These are phyloP conservation scores for Ophioninae sp. DNA, from an alignment of 2,888 invertebrate species.

Conservation along the genomic window DNA sequence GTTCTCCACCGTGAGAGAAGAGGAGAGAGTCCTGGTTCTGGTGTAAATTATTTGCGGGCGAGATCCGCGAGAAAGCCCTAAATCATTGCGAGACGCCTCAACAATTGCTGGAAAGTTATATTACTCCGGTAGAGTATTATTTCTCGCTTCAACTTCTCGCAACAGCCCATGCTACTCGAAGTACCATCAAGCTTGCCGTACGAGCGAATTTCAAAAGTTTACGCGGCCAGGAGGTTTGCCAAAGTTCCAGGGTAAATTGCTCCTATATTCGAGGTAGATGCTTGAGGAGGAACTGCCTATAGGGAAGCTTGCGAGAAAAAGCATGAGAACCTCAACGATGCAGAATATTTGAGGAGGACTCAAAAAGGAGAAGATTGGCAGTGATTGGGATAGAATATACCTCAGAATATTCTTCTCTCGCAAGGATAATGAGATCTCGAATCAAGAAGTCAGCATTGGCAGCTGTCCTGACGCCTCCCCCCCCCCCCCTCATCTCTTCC, in stretches of 20 bases:
- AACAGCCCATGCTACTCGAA: constrained; percentile 19
- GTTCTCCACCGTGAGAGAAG: constrained; percentile 5
- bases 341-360: neutral
- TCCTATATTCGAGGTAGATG: constrained; percentile 6
- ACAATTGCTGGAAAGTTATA: constrained; percentile 54
- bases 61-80: constrained; percentile 46
- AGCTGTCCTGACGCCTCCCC: constrained; percentile 45
- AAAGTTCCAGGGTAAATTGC: constrained; percentile 11
- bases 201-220: constrained; percentile 41
- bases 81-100: constrained; percentile 55
- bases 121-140: constrained; percentile 49
- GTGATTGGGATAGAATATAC: neutral
- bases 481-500: neutral
- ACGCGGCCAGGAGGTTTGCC: constrained; percentile 12
- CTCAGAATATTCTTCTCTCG: neutral
- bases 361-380: neutral
- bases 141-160: constrained; percentile 29
- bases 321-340: neutral
- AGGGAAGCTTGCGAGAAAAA: neutral
- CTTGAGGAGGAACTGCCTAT: neutral
- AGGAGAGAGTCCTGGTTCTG: constrained; percentile 24
- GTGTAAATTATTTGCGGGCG: constrained; percentile 41
- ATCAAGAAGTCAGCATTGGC: constrained; percentile 27
- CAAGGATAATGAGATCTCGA: constrained; percentile 39
- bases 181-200: constrained; percentile 17